Base-by-base conservation (phyloP, 2,888 invertebrate genomes). In the Drosophila lutescens region DNA sequence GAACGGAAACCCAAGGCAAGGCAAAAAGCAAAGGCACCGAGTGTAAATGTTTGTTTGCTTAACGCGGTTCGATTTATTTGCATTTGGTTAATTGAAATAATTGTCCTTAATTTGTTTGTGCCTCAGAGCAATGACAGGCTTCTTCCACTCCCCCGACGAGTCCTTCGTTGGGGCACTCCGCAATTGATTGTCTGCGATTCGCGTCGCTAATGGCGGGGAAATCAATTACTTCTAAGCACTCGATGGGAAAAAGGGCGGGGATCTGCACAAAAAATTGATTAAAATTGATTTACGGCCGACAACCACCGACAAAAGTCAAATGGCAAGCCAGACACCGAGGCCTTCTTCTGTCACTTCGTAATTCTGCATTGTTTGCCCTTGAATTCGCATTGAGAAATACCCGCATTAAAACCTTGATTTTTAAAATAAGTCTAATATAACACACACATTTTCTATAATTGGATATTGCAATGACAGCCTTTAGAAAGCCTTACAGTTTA, bases 71-170 rank as follows among this genome's bases (percentile, higher is more conserved):
- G 78, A 83, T 88, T 85, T 85, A 88, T 85, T 85, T 85, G 86
- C 86, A 88, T 80, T 85, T 85, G 86, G 86, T 85, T 85, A 85
- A 85, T 85, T 88, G 88, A 85, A 88, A 85, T 85, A 85, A 85
- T 85, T 85, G 85, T 85, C 88, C 88, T 84, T 85, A 85, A 85
- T 85, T 85, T 85, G 84, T 88, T 88, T 88, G 84, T 80, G 85
- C 85, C 88, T 78, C 55, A 62, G 54, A 81, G 88, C 86, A 76
- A 47, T 62, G 66, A 65, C 74, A 61, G 43, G 49, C 46, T 9
- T 49, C 38, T 44, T 49, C 23, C 34, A n/a, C 49, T 57, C 49
- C 41, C 15, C 49, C 53, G 13, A 26, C 30, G 15, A 17, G 44
- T 60, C 44, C 57, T 54, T 54, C 30, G 32, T 51, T 13, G 72